A percentile compares a stretch with the other conserved stretches of the same genome.
Evolutionary conservation across 1,140 invertebrate species (phyloP).

Genomic region (Triops longicaudatus): DNA sequence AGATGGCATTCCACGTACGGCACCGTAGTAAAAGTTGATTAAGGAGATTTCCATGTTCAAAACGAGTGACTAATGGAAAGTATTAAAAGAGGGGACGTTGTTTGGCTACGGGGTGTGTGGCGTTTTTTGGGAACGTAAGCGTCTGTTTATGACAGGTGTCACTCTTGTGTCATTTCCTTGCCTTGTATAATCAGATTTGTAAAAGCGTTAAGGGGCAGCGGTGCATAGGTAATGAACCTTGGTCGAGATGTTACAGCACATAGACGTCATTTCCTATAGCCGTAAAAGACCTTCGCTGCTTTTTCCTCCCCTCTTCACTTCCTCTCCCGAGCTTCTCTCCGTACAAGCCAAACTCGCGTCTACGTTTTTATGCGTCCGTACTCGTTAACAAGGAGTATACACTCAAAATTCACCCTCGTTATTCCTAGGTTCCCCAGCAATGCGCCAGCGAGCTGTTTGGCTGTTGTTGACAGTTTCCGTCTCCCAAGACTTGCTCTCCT

Average conservation of each 20-base stretch:
- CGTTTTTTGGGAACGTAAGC: not conserved
- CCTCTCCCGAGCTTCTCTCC: not conserved
- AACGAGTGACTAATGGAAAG: not conserved
- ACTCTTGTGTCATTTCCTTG: not conserved
- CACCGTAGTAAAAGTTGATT: too few species aligned
- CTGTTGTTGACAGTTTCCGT: conserved; percentile 5
- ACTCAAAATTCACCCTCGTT: not conserved
- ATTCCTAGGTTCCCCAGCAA: not conserved
- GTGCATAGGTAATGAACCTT: conserved; percentile 15
- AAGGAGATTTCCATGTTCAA: too few species aligned
- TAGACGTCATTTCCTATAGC: not conserved
- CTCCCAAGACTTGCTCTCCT: not conserved
- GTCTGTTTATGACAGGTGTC: conserved; percentile 14
- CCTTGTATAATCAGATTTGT: not conserved
- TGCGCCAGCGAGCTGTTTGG: not conserved
- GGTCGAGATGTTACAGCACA: not conserved
- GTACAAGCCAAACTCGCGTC: not conserved
- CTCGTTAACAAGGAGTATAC: not conserved
- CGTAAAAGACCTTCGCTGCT: not conserved
- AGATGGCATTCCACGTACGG: too few species aligned
- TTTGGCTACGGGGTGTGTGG: not conserved
- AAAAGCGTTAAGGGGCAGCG: conserved; percentile 3
- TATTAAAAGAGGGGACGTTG: not conserved
- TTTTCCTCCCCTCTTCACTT: not conserved
- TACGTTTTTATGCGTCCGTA: not conserved